Evolutionary conservation across 2,888 invertebrate species (phyloP).

Genomic region (Napeogenes inachia): DNA sequence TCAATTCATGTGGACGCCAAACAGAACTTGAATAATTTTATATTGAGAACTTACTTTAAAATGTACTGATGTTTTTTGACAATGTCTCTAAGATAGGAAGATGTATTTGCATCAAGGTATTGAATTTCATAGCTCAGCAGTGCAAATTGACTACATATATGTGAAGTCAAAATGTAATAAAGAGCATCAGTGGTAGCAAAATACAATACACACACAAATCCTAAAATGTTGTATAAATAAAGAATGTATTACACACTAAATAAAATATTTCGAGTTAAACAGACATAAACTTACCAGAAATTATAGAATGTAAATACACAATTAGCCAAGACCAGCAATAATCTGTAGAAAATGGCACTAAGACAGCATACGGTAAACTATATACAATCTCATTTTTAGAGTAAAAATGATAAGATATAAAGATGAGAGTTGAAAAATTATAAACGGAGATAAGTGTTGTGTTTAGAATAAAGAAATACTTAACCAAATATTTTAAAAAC

Average conservation of each 20-base stretch:
- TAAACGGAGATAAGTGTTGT: slow-evolving; percentile 53
- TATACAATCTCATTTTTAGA: slow-evolving; percentile 39
- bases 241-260: too few relatives aligned
- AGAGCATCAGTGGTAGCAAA: slow-evolving; percentile 54
- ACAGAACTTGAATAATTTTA: slow-evolving; percentile 7
- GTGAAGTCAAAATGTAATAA: slow-evolving; percentile 55
- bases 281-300: slow-evolving; percentile 44
- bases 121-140: slow-evolving; percentile 48
- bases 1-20: not conserved
- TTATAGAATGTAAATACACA: slow-evolving; percentile 47
- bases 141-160: slow-evolving; percentile 54
- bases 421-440: slow-evolving; percentile 50
- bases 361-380: slow-evolving; percentile 50
- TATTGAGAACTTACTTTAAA: slow-evolving; percentile 47
- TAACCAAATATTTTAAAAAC: slow-evolving; percentile 45
- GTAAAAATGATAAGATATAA: slow-evolving; percentile 48
- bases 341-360: slow-evolving; percentile 53
- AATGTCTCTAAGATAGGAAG: slow-evolving; percentile 39
- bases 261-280: not conserved
- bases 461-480: slow-evolving; percentile 57
- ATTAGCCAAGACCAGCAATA: slow-evolving; percentile 49
- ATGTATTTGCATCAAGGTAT: slow-evolving; percentile 36
- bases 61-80: slow-evolving; percentile 56
- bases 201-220: slow-evolving; percentile 53
- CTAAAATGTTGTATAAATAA: slow-evolving; percentile 35